Conservation (phyloP, 2,888 invertebrate genomes). For the Apeira syringaria region DNA sequence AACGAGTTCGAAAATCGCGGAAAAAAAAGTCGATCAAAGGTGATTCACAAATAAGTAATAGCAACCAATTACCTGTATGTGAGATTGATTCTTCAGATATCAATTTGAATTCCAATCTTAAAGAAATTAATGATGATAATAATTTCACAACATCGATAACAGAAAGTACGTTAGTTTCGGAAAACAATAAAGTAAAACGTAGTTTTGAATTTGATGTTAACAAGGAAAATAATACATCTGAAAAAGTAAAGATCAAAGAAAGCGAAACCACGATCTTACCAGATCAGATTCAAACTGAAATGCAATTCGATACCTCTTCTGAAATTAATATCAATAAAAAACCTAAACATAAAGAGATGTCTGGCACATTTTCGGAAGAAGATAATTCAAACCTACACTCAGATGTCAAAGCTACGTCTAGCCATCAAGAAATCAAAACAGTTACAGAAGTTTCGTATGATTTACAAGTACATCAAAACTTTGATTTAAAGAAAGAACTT, state of each 20-base stretch:
- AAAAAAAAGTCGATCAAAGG: neutral
- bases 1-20: slow-evolving; percentile 1
- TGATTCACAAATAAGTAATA: neutral
- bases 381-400: too few relatives aligned
- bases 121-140: neutral
- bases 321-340: too few relatives aligned
- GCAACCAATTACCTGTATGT: neutral
- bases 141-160: neutral
- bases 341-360: too few relatives aligned
- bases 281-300: slow-evolving; percentile 1
- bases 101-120: neutral
- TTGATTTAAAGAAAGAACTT: too few relatives aligned
- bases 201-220: slow-evolving; percentile 7
- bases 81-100: neutral
- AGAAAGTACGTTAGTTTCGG: neutral
- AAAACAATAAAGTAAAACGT: neutral
- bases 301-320: neutral
- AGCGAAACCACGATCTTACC: neutral
- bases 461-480: too few relatives aligned
- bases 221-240: slow-evolving; percentile 4
- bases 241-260: slow-evolving; percentile 5
- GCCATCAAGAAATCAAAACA: too few relatives aligned
- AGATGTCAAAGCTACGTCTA: too few relatives aligned
- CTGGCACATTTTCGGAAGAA: too few relatives aligned
- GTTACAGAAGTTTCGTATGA: too few relatives aligned